Conservation (phyloP, 2,797 vertebrate genomes). For the Balearica regulorum region DNA sequence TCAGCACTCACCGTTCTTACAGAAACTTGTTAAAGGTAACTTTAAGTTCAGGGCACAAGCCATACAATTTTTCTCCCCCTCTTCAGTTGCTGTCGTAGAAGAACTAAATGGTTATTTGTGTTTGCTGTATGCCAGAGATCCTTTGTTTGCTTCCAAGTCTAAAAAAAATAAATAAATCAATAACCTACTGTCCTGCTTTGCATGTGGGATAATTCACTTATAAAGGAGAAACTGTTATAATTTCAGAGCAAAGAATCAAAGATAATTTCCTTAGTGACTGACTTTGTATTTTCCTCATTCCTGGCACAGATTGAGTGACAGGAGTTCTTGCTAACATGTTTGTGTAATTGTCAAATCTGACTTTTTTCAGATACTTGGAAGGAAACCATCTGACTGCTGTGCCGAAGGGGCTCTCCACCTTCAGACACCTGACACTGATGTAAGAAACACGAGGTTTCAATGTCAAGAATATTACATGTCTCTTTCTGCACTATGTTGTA, state of each 20-base stretch:
- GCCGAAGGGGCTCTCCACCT: constrained; percentile 86
- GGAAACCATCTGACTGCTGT: constrained; percentile 92
- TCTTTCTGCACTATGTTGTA: neutral
- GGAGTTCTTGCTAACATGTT: neutral
- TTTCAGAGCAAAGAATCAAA: constrained; percentile 1
- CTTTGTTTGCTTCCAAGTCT: neutral
- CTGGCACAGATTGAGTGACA: neutral
- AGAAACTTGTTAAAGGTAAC: neutral
- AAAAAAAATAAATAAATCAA: neutral
- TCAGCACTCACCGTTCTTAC: neutral
- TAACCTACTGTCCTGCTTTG: neutral
- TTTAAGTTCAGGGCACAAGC: neutral
- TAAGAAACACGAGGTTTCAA: constrained; percentile 74
- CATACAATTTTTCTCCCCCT: neutral
- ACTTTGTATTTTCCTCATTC: neutral
- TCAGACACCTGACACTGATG: constrained; percentile 93
- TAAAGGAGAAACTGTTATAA: neutral
- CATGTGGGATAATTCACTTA: neutral
- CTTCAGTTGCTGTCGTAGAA: neutral
- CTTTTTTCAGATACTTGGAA: constrained; percentile 90
- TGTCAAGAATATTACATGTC: neutral
- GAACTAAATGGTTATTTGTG: neutral
- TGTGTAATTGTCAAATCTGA: constrained; percentile 17
- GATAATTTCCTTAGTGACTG: neutral
- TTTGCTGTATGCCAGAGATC: neutral